A percentile compares a stretch with the other conserved stretches of the same genome.
Evolutionary conservation across 2,113 vertebrate species (phyloP).

Genomic region (Hypocryptadius cinnamomeus): DNA sequence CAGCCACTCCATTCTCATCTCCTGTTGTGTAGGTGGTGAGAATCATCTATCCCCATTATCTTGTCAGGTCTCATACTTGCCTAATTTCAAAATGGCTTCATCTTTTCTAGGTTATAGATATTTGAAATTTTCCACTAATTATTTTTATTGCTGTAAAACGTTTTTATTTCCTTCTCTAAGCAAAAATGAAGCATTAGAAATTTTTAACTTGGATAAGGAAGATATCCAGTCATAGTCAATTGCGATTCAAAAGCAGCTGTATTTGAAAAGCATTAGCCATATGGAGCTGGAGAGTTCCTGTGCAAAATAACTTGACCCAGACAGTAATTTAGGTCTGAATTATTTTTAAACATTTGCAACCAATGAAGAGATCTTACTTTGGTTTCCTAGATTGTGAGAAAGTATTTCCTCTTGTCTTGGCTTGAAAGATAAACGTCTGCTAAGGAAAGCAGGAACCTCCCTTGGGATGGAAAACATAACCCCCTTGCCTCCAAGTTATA

Average conservation of each 20-base stretch:
- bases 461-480: not conserved
- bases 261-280: not conserved
- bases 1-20: not conserved
- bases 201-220: not conserved
- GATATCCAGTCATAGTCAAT: not conserved
- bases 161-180: not conserved
- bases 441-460: not conserved
- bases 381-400: not conserved
- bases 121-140: slow-evolving; percentile 11
- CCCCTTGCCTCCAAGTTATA: not conserved
- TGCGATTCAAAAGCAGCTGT: not conserved
- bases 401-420: not conserved
- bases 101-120: not conserved
- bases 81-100: slow-evolving; percentile 38
- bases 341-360: not conserved
- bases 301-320: slow-evolving; percentile 2
- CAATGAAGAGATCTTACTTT: not conserved
- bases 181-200: not conserved
- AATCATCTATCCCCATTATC: not conserved
- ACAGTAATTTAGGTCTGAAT: not conserved
- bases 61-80: not conserved
- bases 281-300: not conserved
- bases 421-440: not conserved
- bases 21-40: not conserved
- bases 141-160: not conserved